Base-by-base conservation (phyloP, 2,797 vertebrate genomes). In the Syndactyla subalaris region DNA sequence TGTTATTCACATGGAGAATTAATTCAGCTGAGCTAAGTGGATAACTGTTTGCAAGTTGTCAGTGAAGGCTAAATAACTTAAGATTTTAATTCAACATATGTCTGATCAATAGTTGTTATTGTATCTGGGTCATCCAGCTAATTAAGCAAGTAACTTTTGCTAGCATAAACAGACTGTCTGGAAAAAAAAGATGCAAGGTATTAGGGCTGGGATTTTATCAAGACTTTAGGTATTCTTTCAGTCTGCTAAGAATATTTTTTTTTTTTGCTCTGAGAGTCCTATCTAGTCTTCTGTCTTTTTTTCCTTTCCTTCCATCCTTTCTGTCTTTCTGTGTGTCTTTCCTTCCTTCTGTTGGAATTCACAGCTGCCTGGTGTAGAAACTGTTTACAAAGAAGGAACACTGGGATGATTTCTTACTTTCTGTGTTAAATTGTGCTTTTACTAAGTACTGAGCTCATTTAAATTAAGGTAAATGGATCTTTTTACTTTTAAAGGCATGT, bases 81-180 rank as follows among this genome's bases (percentile, higher is more conserved):
- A 59, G 21, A 49, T 6, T 48, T 63, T 52, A 45, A 70, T 90
- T 88, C 34, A 20, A 30, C 38, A 41, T 6, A 9, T 2, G 2
- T 26, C 21, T 66, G 16, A 79, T 82, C 54, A 82, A 57, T 46
- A 68, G 4, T 16, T 30, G 39, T 19, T 49, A 82, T 10, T 6
- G 34, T 32, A 51, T 24, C 6, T 75, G 39, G 49, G 46, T 89
- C 24, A 67, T 30, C 32, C 46, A 7, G 3, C 14, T 85, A 83
- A 85, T 80, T 72, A 85, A 70, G 24, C 17, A 68, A 67, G 10
- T 43, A 51, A 59, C 3, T 70, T 92, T 52, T 90, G 8, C 6
- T 62, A 49, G 5, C 0, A 2, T 49, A 43, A 76, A 34, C 3
- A 38, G 7, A 1, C 7, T 49, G 2, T 34, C 24, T 30, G 24